A percentile compares a stretch with the other conserved stretches of the same genome.
These are phyloP conservation scores for Hucho hucho DNA, from an alignment of 2,113 vertebrate genomes.

Conservation along the genomic window DNA sequence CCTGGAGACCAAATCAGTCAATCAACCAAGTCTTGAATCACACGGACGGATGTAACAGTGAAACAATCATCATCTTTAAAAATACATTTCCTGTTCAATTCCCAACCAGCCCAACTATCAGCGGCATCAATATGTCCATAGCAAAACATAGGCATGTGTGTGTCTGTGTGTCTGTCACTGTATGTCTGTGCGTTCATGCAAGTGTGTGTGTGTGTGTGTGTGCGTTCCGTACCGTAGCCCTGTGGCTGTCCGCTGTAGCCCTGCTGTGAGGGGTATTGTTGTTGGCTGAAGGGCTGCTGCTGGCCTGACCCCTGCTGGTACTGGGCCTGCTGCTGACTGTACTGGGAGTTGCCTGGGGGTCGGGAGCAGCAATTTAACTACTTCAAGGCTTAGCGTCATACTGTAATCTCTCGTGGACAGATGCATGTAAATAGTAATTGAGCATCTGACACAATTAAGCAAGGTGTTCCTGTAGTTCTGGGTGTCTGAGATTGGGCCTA, in stretches of 20 bases:
- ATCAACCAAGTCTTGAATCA: background rate
- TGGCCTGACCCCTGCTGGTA: slow-evolving; percentile 89
- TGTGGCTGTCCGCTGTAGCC: slow-evolving; percentile 88
- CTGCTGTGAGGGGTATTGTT: slow-evolving; percentile 90
- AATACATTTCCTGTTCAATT: no score
- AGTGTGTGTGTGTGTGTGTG: background rate
- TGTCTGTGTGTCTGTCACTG: background rate
- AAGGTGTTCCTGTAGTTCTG: no score
- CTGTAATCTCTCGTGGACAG: no score
- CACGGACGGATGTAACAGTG: no score
- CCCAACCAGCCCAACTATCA: no score
- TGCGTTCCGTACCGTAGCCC: slow-evolving; percentile 71
- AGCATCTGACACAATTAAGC: no score
- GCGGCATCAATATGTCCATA: no score
- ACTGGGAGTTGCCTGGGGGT: slow-evolving; percentile 87
- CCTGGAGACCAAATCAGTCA: slow-evolving; percentile 47
- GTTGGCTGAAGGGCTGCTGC: slow-evolving; percentile 86
- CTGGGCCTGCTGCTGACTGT: slow-evolving; percentile 88
- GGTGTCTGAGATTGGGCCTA: no score
- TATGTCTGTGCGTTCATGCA: background rate
- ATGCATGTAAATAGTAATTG: background rate
- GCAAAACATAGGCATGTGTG: no score
- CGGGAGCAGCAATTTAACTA: background rate
- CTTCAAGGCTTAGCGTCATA: background rate
- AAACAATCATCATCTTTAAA: no score